Conservation (phyloP, 2,113 vertebrate genomes). For the Australoheros scitulus region DNA sequence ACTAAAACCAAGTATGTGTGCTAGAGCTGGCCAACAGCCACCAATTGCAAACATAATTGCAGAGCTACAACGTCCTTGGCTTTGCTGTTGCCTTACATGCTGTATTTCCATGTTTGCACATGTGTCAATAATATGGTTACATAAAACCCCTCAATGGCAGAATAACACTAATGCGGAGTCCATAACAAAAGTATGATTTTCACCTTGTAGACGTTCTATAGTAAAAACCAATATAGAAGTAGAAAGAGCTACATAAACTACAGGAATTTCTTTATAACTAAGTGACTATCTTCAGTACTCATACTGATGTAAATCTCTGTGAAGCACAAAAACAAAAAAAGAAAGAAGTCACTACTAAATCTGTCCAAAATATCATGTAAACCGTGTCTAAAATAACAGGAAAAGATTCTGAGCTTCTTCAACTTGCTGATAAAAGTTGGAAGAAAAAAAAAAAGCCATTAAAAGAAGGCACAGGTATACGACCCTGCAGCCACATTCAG, state of each 20-base stretch:
- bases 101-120: neutral
- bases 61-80: neutral
- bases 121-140: too few relatives aligned
- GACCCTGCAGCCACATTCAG: neutral
- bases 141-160: too few relatives aligned
- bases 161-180: neutral
- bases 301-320: too few relatives aligned
- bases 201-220: too few relatives aligned
- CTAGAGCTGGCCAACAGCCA: neutral
- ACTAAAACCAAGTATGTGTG: neutral
- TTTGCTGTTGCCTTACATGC: neutral
- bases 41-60: neutral
- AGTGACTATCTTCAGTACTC: too few relatives aligned
- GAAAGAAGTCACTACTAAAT: too few relatives aligned
- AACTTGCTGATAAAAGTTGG: neutral
- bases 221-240: too few relatives aligned
- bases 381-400: too few relatives aligned
- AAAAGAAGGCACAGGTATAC: neutral
- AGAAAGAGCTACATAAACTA: too few relatives aligned
- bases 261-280: too few relatives aligned
- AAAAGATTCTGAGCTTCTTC: neutral
- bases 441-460: neutral
- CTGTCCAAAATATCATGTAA: neutral
- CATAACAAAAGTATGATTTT: neutral
- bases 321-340: neutral